Evolutionary conservation across 64 coral and sea anemone species (phyloP).

Genomic region (Pocillopora damicornis): DNA sequence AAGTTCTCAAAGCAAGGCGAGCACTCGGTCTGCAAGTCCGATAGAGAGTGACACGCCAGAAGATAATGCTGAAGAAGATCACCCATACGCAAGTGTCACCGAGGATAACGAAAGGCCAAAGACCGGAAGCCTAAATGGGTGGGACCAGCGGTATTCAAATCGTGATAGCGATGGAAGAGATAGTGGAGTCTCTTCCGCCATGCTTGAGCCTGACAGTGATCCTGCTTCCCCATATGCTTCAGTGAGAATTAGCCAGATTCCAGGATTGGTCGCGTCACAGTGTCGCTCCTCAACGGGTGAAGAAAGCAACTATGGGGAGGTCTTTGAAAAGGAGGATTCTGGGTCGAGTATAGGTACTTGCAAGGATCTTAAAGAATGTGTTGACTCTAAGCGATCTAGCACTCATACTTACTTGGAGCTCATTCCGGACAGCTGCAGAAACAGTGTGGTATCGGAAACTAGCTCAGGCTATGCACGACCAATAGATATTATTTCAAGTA

Average conservation of each 20-base stretch:
- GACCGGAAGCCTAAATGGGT: conserved; percentile 22
- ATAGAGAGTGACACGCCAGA: neutral
- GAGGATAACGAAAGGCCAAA: conserved; percentile 34
- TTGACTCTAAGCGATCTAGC: conserved; percentile 4
- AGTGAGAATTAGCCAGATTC: conserved; percentile 90
- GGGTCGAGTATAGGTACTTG: conserved; percentile 17
- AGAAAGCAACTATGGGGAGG: conserved; percentile 40
- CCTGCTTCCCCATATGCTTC: conserved; percentile 73
- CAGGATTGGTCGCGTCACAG: conserved; percentile 33
- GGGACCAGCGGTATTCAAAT: conserved; percentile 1
- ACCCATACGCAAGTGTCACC: conserved; percentile 56
- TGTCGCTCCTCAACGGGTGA: neutral
- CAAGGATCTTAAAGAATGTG: conserved; percentile 22
- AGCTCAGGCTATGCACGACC: conserved; percentile 87
- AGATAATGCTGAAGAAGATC: conserved; percentile 26
- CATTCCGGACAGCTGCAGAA: conserved; percentile 50
- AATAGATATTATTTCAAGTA: conserved; percentile 36
- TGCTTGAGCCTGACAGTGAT: conserved; percentile 26
- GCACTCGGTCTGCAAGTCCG: conserved; percentile 15
- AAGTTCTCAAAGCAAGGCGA: conserved; percentile 9
- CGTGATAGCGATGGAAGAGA: conserved; percentile 29
- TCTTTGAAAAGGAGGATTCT: conserved; percentile 1
- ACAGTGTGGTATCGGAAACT: conserved; percentile 81
- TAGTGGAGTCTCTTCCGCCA: conserved; percentile 30
- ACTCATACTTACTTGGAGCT: conserved; percentile 78